Evolutionary conservation across 2,113 vertebrate species (phyloP), one percentile per base, ranked within the genome.

Genomic region (Corythoichthys haematopterus): DNA sequence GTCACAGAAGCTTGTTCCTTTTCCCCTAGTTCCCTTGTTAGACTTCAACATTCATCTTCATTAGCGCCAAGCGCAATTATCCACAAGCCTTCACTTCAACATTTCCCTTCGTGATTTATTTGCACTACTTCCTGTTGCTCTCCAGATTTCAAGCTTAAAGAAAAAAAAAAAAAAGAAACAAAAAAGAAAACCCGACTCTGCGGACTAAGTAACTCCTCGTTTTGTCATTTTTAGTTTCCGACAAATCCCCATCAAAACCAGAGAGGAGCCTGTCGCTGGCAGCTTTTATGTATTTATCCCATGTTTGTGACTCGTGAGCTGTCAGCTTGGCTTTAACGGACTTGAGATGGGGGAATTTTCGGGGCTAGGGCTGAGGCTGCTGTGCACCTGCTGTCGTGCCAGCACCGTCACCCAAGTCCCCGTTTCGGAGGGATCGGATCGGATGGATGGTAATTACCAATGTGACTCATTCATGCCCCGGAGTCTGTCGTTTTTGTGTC

Each of bases 231-330:
- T 33, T 33, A 55, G 10, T 33, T 53, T 53, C 7, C 51, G 8
- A 53, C 20, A 28, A 28, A 28, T 28, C 20, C 20, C 20, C 20
- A 28, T 28, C n/a, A 20, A 53, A 53, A 53, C 33, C 53, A 3
- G 28, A 35, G 33, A 35, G 55, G 33, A 73, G 57, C 75, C 59
- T 43, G 47, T 66, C 16, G 57, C 72, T 53, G 2, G 68, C 56
- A 75, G 76, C 76, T 79, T 67, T 84, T 73, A 76, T 79, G 73
- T 71, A 64, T 86, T 79, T 74, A 69, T 80, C 71, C 68, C 73
- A 47, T 68, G 69, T 71, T 76, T 36, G 33, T 65, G 70, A 63
- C 61, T 79, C 72, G 67, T 28, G 64, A 75, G 68, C 76, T 70
- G 74, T 81, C 74, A 52, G 71, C 69, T 72, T 53, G 14, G 33